Conservation (phyloP, 2,888 invertebrate species). For the Ferrisia virgata region DNA sequence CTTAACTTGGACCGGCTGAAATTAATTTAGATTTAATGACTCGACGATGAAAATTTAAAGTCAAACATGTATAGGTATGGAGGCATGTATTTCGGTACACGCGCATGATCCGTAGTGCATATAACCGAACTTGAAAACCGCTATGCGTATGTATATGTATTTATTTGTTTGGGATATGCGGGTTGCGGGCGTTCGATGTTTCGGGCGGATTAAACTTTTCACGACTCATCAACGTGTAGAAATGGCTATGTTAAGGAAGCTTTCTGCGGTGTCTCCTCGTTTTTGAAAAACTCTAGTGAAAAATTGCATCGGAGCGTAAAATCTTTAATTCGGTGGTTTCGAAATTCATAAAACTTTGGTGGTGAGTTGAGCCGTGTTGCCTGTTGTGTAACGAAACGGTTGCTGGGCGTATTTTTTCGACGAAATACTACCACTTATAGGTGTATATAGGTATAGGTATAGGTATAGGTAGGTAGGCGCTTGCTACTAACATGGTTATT, state of each 20-base stretch:
- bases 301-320: neutral
- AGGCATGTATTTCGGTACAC: too few relatives aligned
- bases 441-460: too few relatives aligned
- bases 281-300: neutral
- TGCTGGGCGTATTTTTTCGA: neutral
- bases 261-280: neutral
- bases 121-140: neutral
- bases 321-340: neutral
- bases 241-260: neutral
- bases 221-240: neutral
- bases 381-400: neutral
- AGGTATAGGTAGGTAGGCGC: neutral
- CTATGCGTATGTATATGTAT: too few relatives aligned
- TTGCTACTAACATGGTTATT: neutral
- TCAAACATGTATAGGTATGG: too few relatives aligned
- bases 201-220: neutral
- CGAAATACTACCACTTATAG: neutral
- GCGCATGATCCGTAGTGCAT: neutral
- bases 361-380: neutral
- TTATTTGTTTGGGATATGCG: neutral
- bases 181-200: neutral
- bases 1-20: neutral
- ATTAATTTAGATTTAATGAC: too few relatives aligned
- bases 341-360: neutral
- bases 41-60: neutral